Evolutionary conservation across 92 coral and sea anemone species (phyloP), one percentile per base, ranked within the genome.

Genomic region (Porites lobata): DNA sequence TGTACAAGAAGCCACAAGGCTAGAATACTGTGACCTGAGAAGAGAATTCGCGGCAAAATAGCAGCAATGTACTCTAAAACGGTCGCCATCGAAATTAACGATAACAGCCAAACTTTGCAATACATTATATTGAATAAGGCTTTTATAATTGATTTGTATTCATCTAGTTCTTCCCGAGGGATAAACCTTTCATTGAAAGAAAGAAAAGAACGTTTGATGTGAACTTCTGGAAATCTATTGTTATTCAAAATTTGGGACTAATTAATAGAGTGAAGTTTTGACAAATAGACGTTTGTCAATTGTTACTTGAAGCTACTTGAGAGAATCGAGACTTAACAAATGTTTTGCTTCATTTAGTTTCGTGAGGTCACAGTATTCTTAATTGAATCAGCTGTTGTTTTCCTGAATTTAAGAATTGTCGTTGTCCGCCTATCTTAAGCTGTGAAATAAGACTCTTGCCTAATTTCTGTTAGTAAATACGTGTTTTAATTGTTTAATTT

Each of bases 21-120:
- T 20, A 91, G 3, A 8, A 77, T 82, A 22, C 87, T 87, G 57
- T 91, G 94, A 17, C 72, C 67, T 18, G 38, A 53, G 54, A 91
- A 91, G 9, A 91, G 53, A 50, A 52, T 29, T 22, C 94, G 63
- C 4, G 94, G 88, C 47, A 91, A 72, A 19, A 91, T 69, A 1
- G 94, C 94, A 3, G 91, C 91, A 6, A 91, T 68, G 59, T 72
- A 77, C 32, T 71, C 83, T 53, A 91, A 24, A 69, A 66, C 82
- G 61, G 86, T 79, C 12, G 88, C 88, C 92, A 89, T 89, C 52
- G 72, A 77, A 24, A 77, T 53, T 20, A 18, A 19, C 9, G 19
- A 58, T 57, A 57, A 77, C 21, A 58, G 18, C 4, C 9, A 5
- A 50, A n/a, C 32, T 74, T 29, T 20, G n/a, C 20, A 10, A 74